Percentiles rank a stretch among this genome's conserved stretches.
phyloP scores from a whole-genome alignment of 2,888 invertebrate genomes.

The Augochlorella aurata region DNA sequence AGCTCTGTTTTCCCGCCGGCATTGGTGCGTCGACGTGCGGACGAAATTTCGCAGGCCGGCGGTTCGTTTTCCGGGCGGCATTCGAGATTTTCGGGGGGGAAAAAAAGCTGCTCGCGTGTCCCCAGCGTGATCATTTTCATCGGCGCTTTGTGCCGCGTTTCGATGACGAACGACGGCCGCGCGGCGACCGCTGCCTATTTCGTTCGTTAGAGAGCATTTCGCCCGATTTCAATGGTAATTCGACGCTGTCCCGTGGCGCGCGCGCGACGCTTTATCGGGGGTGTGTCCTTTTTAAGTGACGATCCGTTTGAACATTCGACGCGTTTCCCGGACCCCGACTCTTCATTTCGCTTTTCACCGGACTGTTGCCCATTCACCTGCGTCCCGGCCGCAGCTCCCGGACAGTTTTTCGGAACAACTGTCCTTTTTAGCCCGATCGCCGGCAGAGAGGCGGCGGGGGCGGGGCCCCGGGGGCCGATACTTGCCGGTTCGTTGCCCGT shows the following conservation, averaged over 20 bases:
- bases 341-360: constrained; percentile 52
- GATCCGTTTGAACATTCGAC: constrained; percentile 53
- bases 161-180: constrained; percentile 39
- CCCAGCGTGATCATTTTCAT: constrained; percentile 53
- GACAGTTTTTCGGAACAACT: constrained; percentile 25
- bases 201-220: constrained; percentile 54
- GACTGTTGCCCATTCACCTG: constrained; percentile 32
- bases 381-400: constrained; percentile 19
- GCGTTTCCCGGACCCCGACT: constrained; percentile 45
- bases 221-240: constrained; percentile 56
- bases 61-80: neutral
- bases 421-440: constrained; percentile 30
- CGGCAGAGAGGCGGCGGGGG: neutral
- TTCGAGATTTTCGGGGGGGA: neutral
- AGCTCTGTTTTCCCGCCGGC: no score
- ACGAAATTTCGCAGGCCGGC: neutral
- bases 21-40: no score
- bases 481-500: neutral
- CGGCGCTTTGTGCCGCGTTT: constrained; percentile 50
- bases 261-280: constrained; percentile 54
- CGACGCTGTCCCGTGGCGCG: constrained; percentile 43
- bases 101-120: constrained; percentile 7
- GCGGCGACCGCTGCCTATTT: constrained; percentile 46
- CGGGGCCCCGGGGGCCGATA: neutral
- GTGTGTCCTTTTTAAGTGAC: constrained; percentile 57